Evolutionary conservation across 1,140 invertebrate genomes (phyloP), one percentile per base, ranked within the genome.

Genomic region (Hetaerina americana): DNA sequence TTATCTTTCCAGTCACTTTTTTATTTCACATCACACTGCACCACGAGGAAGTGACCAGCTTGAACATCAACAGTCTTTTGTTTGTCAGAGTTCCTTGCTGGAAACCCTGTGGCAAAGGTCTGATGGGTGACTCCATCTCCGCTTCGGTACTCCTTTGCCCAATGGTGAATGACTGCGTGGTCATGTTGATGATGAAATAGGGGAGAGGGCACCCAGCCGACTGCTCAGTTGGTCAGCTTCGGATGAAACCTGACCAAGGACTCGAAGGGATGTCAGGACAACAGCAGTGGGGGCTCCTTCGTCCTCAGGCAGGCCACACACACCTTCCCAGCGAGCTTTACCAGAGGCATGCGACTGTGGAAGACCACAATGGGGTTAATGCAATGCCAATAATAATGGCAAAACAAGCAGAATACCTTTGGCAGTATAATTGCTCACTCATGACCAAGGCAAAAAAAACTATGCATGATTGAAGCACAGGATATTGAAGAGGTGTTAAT

Each of bases 251-350:
- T 57, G 40, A 18, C 40, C 40, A 12, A 57, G 22, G 15, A 57
- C 40, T 57, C 40, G 15, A 5, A 57, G 22, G 10, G 40, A 57
- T 57, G 40, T 57, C 2, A 57, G 40, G 1, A 57, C 40, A 1
- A 57, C 40, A 57, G 40, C 40, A 18, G 40, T 57, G 15, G 40
- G 40, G 2, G 40, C 10, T 57, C 2, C 40, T 18, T 57, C 22
- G 15, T 57, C 40, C 22, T 57, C 40, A 2, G 2, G 2, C 10
- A 57, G 40, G 26, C 67, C 27, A 28, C 90, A 92, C 75, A 86
- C 84, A 18, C 90, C 90, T 72, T 84, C 82, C 90, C 90, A 92
- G 77, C 87, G 85, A 67, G 90, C 90, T 79, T 90, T 90, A 66
- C 88, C 86, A 78, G 85, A 87, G 68, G 88, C 86, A 78, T 92